Evolutionary conservation across 2,797 vertebrate genomes (phyloP).

Genomic region (Scleropages formosus): DNA sequence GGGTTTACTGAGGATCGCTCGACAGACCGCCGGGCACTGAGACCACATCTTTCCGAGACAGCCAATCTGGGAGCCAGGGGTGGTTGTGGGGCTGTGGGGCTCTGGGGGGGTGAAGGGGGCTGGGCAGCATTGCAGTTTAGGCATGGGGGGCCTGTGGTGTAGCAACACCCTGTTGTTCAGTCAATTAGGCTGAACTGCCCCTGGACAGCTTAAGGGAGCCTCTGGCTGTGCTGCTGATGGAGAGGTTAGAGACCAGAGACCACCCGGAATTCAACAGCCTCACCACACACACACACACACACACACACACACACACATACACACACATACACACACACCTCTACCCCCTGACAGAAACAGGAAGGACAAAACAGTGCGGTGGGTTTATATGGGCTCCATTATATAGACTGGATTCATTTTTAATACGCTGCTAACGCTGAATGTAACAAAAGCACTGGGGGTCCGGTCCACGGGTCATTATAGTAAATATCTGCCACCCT

Average conservation of each 20-base stretch:
- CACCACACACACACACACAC: constrained; percentile 20
- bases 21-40: constrained; percentile 32
- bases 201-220: constrained; percentile 54
- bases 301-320: constrained; percentile 6
- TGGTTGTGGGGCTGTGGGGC: too few species aligned
- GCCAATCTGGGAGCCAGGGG: constrained; percentile 28
- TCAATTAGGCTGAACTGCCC: constrained; percentile 72
- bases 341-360: constrained; percentile 23
- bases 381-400: constrained; percentile 40
- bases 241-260: constrained; percentile 55
- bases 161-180: constrained; percentile 70
- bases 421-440: constrained; percentile 53
- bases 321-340: constrained; percentile 16
- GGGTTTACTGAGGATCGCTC: constrained; percentile 34
- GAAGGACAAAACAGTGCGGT: constrained; percentile 17
- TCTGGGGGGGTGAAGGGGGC: constrained; percentile 35
- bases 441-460: constrained; percentile 22
- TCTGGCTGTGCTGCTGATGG: constrained; percentile 56
- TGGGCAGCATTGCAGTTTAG: constrained; percentile 39
- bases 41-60: constrained; percentile 40
- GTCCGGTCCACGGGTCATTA: neutral
- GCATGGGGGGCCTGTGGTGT: constrained; percentile 43
- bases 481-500: neutral
- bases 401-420: constrained; percentile 49
- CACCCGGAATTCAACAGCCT: constrained; percentile 57